Evolutionary conservation across 2,888 invertebrate species (phyloP), one percentile per base, ranked within the genome.

Genomic region (Pharmacophagus antenor): DNA sequence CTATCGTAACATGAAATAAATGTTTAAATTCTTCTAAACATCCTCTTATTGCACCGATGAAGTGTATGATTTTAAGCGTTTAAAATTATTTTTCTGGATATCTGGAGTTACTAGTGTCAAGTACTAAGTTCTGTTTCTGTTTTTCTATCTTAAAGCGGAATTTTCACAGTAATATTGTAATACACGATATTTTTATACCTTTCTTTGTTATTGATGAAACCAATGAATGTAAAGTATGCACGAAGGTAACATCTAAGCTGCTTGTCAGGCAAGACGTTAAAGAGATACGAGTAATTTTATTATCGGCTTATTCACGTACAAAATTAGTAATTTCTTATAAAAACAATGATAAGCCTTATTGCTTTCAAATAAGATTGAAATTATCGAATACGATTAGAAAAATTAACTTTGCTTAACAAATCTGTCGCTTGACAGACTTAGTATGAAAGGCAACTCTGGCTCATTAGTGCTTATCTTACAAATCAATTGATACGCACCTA

Each of bases 241-340:
- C 55, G 46, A 44, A 44, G 49, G 46, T 49, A 47, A 63, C 56
- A 60, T 58, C 20, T 55, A 58, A 64, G 61, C 42, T 48, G 27
- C 25, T 27, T 42, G 60, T 50, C 55, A 44, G 50, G 46, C 18
- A 22, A 71, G 71, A 77, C 72, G 79, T 81, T 82, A 81, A 82
- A 79, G 74, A 78, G 74, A 77, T 74, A 76, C 77, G 70, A 74
- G 74, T 84, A 84, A 84, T 79, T 71, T 79, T 79, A 84, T 84
- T 83, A 84, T 75, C 74, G 72, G 79, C 74, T 83, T 84, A 82
- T 56, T 61, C 62, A 61, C 56, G 61, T 58, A 73, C 74, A 67
- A 69, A 66, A 17, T 63, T 65, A 61, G 21, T 12, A 5, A 18
- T 48, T 23, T 22, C 23, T n/a, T 7, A 8, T 6, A 6, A 17